These are phyloP conservation scores for Graptemys geographica DNA, from an alignment of 2,797 vertebrate genomes.

Conservation along the genomic window DNA sequence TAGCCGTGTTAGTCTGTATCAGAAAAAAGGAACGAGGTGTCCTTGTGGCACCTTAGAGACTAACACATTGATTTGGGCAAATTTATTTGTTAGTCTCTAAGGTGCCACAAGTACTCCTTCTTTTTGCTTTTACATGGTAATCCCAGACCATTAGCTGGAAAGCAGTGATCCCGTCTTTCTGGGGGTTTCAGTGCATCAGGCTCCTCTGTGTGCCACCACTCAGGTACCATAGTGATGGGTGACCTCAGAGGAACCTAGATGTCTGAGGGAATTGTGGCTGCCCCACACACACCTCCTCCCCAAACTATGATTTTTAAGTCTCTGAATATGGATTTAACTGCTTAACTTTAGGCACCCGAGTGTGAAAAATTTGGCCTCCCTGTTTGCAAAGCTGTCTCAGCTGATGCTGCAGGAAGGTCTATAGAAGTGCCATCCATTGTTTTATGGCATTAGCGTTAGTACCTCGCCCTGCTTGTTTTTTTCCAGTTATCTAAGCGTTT, in stretches of 20 bases:
- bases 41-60: no score
- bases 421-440: neutral
- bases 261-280: no score
- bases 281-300: neutral
- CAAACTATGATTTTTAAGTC: fast-evolving
- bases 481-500: fast-evolving
- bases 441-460: fast-evolving
- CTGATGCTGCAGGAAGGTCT: fast-evolving
- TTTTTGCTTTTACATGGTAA: no score
- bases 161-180: fast-evolving
- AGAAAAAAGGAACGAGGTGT: no score
- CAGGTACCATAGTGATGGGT: neutral
- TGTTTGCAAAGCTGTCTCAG: neutral
- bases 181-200: fast-evolving
- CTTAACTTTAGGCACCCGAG: no score
- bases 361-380: neutral
- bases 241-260: neutral
- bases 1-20: no score
- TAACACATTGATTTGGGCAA: no score
- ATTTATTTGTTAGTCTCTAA: no score
- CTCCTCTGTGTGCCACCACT: fast-evolving
- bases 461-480: fast-evolving
- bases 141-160: neutral
- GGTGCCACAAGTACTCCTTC: no score
- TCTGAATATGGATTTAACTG: fast-evolving